A percentile compares a stretch with the other conserved stretches of the same genome.
Evolutionary conservation across 1,140 invertebrate genomes (phyloP).

Genomic region (Parapsyche elsis): DNA sequence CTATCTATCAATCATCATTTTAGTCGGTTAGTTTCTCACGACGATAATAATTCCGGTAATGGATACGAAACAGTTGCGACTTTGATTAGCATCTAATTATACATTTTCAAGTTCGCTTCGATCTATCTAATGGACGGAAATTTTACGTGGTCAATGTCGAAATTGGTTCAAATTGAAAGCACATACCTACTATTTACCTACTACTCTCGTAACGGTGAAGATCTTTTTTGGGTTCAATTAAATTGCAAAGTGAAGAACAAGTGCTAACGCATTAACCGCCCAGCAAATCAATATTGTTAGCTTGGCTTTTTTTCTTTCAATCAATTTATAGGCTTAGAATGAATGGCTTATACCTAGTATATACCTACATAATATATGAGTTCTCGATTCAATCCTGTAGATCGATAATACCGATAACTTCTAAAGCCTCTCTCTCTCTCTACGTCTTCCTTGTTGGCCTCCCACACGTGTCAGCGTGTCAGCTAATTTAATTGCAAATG

Average conservation of each 20-base stretch:
- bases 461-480: conserved; percentile 46
- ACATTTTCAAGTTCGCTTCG: background rate
- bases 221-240: background rate
- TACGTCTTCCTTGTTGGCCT: conserved; percentile 47
- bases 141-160: conserved; percentile 12
- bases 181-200: background rate
- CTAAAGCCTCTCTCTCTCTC: conserved; percentile 22
- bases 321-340: background rate
- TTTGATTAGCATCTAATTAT: conserved; percentile 43
- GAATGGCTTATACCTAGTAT: no score
- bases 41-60: conserved; percentile 13
- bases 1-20: no score
- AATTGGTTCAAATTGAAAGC: conserved; percentile 36
- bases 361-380: background rate
- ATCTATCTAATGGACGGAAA: conserved; percentile 24
- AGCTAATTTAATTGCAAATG: conserved; percentile 42
- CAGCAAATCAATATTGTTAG: background rate
- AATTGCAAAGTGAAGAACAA: background rate
- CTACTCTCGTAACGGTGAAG: conserved; percentile 1
- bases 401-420: conserved; percentile 31
- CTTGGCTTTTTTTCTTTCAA: background rate
- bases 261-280: conserved; percentile 9
- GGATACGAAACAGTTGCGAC: background rate
- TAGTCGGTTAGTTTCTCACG: no score
- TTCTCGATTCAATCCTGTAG: conserved; percentile 15